Evolutionary conservation across 2,113 vertebrate genomes (phyloP).

Genomic region (Alexandromys fortis): DNA sequence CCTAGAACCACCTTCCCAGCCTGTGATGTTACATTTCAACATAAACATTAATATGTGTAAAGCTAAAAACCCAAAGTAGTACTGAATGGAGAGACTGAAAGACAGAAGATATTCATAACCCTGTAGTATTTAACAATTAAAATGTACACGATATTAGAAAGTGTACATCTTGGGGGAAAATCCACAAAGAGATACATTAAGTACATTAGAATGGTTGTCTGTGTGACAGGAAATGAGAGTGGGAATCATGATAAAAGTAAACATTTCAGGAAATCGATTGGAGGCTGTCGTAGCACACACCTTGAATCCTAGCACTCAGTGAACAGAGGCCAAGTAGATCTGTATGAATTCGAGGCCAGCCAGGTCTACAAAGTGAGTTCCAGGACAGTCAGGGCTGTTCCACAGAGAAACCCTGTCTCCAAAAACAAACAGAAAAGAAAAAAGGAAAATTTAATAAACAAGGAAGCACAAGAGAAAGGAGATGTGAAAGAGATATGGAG

Average conservation of each 20-base stretch:
- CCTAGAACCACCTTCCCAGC: not conserved
- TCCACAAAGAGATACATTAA: not conserved
- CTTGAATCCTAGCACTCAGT: not conserved
- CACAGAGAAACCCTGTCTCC: not conserved
- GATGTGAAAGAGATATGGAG: not conserved
- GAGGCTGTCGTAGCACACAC: not conserved
- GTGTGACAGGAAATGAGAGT: not conserved
- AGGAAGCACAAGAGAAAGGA: not conserved
- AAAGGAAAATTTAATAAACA: not conserved
- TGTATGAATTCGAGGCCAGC: not conserved
- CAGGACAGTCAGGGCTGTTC: not conserved
- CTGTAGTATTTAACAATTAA: not conserved
- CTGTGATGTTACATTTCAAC: not conserved
- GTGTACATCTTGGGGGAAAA: not conserved
- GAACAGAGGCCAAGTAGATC: not conserved
- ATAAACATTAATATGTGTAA: constrained; percentile 22
- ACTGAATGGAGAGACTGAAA: not conserved
- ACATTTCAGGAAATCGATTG: not conserved
- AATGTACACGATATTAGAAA: not conserved
- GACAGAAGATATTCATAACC: not conserved
- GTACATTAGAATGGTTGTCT: not conserved
- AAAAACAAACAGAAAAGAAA: not conserved
- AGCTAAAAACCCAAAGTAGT: not conserved
- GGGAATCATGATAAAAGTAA: not conserved
- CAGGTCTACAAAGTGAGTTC: not conserved